Evolutionary conservation across 2,113 vertebrate species (phyloP).

Genomic region (Odocoileus virginianus): DNA sequence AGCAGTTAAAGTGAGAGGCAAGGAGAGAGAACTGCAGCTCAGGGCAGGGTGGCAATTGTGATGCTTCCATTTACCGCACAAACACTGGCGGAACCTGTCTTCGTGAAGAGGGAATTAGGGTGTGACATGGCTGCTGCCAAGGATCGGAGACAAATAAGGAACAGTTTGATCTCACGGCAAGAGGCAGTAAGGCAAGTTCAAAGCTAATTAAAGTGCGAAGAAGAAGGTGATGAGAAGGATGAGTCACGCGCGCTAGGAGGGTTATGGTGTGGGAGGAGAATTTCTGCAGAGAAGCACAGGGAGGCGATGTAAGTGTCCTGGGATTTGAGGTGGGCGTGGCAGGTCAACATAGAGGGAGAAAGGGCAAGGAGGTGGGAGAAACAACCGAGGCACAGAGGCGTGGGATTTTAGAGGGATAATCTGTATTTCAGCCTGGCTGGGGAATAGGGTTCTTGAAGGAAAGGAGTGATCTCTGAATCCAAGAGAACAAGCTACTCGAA

Average conservation of each 20-base stretch:
- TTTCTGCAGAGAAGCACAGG: neutral
- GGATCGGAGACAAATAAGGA: neutral
- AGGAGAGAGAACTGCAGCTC: fast-evolving
- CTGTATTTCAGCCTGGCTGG: neutral
- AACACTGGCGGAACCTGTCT: neutral
- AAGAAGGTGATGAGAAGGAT: neutral
- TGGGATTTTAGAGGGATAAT: neutral
- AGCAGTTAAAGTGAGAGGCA: neutral
- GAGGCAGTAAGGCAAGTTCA: neutral
- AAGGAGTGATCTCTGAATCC: neutral
- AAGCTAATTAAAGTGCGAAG: neutral
- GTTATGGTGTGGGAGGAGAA: no score
- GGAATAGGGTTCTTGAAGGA: neutral
- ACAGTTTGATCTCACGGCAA: neutral
- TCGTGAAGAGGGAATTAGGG: neutral
- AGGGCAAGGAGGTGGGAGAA: neutral
- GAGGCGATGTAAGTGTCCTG: no score
- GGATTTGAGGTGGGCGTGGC: neutral
- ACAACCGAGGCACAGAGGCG: neutral
- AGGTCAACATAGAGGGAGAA: neutral
- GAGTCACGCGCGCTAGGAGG: neutral
- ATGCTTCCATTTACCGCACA: fast-evolving
- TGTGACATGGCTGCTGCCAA: neutral
- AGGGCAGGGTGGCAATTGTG: fast-evolving
- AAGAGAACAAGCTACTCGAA: neutral